Evolutionary conservation across 2,888 invertebrate species (phyloP).

Genomic region (Charanyca ferruginea): DNA sequence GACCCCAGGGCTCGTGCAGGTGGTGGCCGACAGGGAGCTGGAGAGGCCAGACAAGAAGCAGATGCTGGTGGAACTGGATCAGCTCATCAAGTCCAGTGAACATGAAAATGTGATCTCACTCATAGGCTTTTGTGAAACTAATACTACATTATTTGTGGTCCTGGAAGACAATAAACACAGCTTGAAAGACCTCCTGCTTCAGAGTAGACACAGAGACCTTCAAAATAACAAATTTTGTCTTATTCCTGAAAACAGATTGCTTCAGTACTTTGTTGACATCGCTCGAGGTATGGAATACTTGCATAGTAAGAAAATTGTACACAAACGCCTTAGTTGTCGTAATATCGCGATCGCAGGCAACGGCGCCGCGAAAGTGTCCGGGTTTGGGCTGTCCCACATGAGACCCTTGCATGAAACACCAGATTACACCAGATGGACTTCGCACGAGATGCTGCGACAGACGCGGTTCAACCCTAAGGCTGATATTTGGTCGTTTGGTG

Average conservation of each 20-base stretch:
- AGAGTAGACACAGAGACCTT: slow-evolving; percentile 90
- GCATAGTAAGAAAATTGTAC: slow-evolving; percentile 93
- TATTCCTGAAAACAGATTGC: slow-evolving; percentile 91
- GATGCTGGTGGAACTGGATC: slow-evolving; percentile 93
- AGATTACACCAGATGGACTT: slow-evolving; percentile 95
- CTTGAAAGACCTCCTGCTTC: slow-evolving; percentile 93
- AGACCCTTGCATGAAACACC: slow-evolving; percentile 92
- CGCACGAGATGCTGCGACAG: slow-evolving; percentile 94
- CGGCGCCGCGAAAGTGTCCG: slow-evolving; percentile 93
- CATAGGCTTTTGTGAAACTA: slow-evolving; percentile 95
- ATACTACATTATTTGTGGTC: slow-evolving; percentile 94
- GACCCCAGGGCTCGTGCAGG: slow-evolving; percentile 92
- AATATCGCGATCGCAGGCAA: slow-evolving; percentile 93
- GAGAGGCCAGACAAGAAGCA: slow-evolving; percentile 88
- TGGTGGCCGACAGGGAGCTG: slow-evolving; percentile 91
- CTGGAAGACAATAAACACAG: slow-evolving; percentile 93
- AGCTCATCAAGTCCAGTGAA: slow-evolving; percentile 93
- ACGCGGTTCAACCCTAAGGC: slow-evolving; percentile 93
- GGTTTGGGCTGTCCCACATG: slow-evolving; percentile 94
- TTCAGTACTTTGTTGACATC: slow-evolving; percentile 93
- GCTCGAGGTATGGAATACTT: slow-evolving; percentile 94
- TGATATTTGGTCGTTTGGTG: slow-evolving; percentile 96
- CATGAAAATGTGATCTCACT: slow-evolving; percentile 94
- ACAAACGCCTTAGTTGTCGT: slow-evolving; percentile 94
- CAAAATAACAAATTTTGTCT: slow-evolving; percentile 91